Evolutionary conservation across 2,888 invertebrate species (phyloP).

Genomic region (Nyleta sp.): DNA sequence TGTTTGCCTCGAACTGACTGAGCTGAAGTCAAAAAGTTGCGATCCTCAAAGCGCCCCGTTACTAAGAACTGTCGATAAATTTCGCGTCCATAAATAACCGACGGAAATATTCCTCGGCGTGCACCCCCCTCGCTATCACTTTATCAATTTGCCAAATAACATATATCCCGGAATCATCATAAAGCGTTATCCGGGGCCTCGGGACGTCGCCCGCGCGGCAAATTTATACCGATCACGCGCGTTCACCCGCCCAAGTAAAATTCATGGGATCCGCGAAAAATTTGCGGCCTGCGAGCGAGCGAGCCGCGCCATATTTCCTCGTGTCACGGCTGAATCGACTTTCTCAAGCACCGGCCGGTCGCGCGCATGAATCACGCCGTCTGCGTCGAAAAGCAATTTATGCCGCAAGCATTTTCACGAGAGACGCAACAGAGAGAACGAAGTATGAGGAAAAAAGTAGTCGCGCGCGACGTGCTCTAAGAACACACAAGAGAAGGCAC

Average conservation of each 20-base stretch:
- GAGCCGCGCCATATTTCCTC: constrained; percentile 55
- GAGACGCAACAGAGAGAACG: constrained; percentile 13
- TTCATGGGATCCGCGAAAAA: constrained; percentile 49
- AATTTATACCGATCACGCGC: constrained; percentile 51
- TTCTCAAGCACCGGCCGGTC: constrained; percentile 54
- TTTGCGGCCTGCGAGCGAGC: constrained; percentile 9
- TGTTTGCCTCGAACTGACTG: no score
- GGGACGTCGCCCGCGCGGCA: constrained; percentile 24
- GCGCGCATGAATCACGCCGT: constrained; percentile 51
- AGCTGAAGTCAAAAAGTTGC: no score
- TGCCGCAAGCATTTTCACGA: constrained; percentile 48
- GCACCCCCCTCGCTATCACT: constrained; percentile 34
- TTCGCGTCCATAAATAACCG: constrained; percentile 22
- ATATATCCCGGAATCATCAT: constrained; percentile 53
- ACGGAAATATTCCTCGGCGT: constrained; percentile 16
- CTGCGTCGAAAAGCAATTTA: constrained; percentile 55
- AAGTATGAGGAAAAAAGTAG: background rate
- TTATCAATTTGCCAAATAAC: constrained; percentile 56
- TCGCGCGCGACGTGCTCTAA: background rate
- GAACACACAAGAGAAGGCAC: background rate
- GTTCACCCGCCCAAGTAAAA: constrained; percentile 34
- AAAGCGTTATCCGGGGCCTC: constrained; percentile 34
- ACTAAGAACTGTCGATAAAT: constrained; percentile 25
- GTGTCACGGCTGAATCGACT: constrained; percentile 57
- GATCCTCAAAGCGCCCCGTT: constrained; percentile 2